Evolutionary conservation across 2,888 invertebrate species (phyloP), one percentile per base, ranked within the genome.

Genomic region (Microctonus hyperodae): DNA sequence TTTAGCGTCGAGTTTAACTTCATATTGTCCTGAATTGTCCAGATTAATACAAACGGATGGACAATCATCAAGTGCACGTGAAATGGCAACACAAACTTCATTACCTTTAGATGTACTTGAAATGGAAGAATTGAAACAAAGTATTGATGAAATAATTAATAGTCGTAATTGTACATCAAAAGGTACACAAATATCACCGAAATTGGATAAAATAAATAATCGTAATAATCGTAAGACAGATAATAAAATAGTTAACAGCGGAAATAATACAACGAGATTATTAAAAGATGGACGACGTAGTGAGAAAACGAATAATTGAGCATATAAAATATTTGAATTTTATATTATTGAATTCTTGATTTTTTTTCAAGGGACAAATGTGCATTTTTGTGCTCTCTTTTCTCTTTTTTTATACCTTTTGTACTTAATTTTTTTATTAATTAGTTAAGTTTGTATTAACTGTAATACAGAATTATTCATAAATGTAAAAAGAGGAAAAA

Each of bases 21-120:
- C 79, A 10, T 78, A 79, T 62, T 81, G 78, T 64, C 79, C 80
- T 3, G 81, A 82, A 71, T 70, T 82, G 25, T 73, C 74, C 0
- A 72, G 78, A 57, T 74, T 79, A 11, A 77, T 79, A 73, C 79
- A 78, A 33, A 70, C 73, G 2, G 81, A 81, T 13, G 72, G 70
- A 6, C 78, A 79, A 44, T 74, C n/a, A n/a, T n/a, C 72, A 0
- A 78, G 73, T 33, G 72, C 69, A 13, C 35, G 83, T 16, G 84
- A 84, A 76, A 83, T 83, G 65, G 80, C 83, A 0, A 84, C 84
- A 11, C 83, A 83, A 70, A 83, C 84, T 1, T 81, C 81, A 0
- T 66, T 83, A 10, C 82, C 83, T 0, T 74, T 84, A 28, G 83
- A 83, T 64, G 79, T 83, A 64, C 69, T 83, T 22, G 83, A 84